phyloP scores from a whole-genome alignment of 1,140 invertebrate genomes.

The Nephotettix cincticeps region DNA sequence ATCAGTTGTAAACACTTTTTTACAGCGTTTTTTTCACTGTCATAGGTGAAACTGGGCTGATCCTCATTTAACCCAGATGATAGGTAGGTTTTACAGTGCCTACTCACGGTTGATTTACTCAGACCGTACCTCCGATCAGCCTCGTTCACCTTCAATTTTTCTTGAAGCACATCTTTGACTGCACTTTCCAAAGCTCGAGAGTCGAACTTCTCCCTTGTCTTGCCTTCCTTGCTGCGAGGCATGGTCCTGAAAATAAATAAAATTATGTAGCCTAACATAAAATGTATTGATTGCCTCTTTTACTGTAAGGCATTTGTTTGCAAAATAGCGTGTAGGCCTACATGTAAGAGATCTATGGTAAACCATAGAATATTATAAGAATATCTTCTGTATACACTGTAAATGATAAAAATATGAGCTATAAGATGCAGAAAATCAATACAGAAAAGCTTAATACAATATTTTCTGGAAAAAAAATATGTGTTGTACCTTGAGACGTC shows the following conservation, averaged over 20 bases:
- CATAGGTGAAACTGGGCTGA: not conserved
- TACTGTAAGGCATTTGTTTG: too few species aligned
- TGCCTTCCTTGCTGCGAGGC: constrained; percentile 4
- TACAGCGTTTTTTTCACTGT: not conserved
- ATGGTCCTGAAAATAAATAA: not conserved
- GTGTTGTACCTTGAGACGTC: not conserved
- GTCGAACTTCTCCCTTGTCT: not conserved
- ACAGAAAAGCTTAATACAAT: not conserved
- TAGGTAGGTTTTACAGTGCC: not conserved
- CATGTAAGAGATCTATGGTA: too few species aligned
- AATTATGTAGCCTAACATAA: not conserved
- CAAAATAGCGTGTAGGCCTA: too few species aligned
- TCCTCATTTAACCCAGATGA: not conserved
- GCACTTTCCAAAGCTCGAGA: not conserved
- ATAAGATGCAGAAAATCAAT: not conserved
- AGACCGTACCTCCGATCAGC: not conserved
- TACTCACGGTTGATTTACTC: not conserved
- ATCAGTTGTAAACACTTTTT: not conserved
- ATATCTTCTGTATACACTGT: not conserved
- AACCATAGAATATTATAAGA: too few species aligned
- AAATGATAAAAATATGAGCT: not conserved
- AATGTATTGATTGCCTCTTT: too few species aligned
- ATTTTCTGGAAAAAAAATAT: not conserved
- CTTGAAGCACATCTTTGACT: not conserved
- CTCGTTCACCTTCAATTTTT: not conserved